Conservation (phyloP, 2,797 vertebrate genomes). For the Liasis olivaceus region DNA sequence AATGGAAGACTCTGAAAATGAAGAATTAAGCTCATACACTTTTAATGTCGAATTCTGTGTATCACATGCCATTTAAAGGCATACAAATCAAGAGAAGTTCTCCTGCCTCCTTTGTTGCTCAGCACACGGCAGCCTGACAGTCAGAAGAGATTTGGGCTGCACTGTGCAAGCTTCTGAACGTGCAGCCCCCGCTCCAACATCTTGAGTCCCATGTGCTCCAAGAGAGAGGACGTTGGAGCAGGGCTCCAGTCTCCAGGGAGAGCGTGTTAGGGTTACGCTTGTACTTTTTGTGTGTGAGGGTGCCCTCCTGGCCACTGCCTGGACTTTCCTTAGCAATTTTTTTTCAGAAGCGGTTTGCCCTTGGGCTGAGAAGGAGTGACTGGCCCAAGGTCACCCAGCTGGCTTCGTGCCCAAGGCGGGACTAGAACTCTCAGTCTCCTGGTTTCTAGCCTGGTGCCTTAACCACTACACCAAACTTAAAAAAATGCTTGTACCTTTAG, state of each 20-base stretch:
- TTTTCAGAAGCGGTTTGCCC: not conserved
- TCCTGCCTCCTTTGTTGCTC: not conserved
- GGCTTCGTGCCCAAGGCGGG: not conserved
- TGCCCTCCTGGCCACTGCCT: not conserved
- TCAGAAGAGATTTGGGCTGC: not conserved
- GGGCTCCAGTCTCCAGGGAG: not conserved
- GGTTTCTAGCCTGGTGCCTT: not conserved
- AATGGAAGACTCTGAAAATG: no score
- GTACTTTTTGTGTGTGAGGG: not conserved
- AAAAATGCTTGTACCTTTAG: not conserved
- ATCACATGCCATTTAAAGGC: not conserved
- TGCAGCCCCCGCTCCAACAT: no score
- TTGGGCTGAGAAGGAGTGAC: not conserved
- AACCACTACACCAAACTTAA: not conserved
- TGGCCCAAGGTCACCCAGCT: not conserved
- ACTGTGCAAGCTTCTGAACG: not conserved
- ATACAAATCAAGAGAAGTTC: not conserved
- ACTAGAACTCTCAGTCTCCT: not conserved
- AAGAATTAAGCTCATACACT: no score
- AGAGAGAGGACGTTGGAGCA: not conserved
- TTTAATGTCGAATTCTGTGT: not conserved
- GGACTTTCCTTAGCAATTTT: not conserved
- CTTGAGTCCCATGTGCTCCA: not conserved
- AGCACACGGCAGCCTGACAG: not conserved
- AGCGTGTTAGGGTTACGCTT: not conserved